Percentiles rank a stretch among this genome's conserved stretches.
These are phyloP conservation scores for Linyphia triangularis DNA, from an alignment of 2,888 invertebrate species.

Conservation along the genomic window DNA sequence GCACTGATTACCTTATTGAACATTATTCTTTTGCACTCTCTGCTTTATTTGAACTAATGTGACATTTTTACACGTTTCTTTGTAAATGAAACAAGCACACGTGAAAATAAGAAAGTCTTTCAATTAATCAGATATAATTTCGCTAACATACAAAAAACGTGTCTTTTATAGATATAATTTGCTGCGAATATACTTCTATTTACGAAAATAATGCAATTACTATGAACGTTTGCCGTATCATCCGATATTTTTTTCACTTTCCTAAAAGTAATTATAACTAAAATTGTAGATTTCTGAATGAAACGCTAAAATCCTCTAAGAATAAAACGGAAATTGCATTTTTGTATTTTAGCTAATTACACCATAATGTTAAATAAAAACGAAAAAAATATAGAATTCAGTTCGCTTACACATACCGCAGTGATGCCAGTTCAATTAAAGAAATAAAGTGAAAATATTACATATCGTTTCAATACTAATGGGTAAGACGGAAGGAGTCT, in stretches of 20 bases:
- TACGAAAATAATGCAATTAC: slow-evolving; percentile 69
- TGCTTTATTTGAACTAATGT: slow-evolving; percentile 18
- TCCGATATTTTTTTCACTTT: slow-evolving; percentile 19
- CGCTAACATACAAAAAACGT: slow-evolving; percentile 23
- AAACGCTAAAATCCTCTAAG: slow-evolving; percentile 31
- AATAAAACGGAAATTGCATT: slow-evolving; percentile 72
- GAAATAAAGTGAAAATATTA: slow-evolving; percentile 70
- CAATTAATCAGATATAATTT: slow-evolving; percentile 52
- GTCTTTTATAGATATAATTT: slow-evolving; percentile 45
- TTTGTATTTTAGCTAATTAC: slow-evolving; percentile 74
- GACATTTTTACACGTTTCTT: slow-evolving; percentile 3
- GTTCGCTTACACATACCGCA: slow-evolving; percentile 37
- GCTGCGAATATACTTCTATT: slow-evolving; percentile 56
- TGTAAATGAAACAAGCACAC: slow-evolving; percentile 2
- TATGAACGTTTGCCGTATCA: slow-evolving; percentile 27
- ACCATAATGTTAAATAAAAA: slow-evolving; percentile 63
- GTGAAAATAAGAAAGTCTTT: slow-evolving; percentile 23
- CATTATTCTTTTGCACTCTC: slow-evolving; percentile 10
- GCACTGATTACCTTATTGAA: slow-evolving; percentile 20
- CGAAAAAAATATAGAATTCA: slow-evolving; percentile 28
- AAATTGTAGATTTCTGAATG: slow-evolving; percentile 27
- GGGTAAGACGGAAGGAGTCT: slow-evolving; percentile 53
- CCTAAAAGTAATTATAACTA: slow-evolving; percentile 61
- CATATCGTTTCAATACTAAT: slow-evolving; percentile 72
- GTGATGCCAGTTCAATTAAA: slow-evolving; percentile 72